phyloP scores from a whole-genome alignment of 2,113 vertebrate species.

The Chaetops frenatus region DNA sequence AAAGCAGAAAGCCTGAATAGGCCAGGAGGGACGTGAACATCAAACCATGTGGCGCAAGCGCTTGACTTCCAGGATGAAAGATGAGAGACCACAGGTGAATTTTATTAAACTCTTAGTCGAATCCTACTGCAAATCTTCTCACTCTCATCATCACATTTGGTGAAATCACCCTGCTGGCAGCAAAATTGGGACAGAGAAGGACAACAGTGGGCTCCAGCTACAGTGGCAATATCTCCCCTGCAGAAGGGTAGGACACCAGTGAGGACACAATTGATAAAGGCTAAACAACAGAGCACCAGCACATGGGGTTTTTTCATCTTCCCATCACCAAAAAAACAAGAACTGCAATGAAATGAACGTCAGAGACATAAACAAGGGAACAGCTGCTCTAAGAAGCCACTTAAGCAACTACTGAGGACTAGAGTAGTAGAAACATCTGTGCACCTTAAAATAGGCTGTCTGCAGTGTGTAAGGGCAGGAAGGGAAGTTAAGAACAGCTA shows the following conservation, averaged over 20 bases:
- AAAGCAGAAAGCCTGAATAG: neutral
- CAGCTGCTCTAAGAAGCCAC: constrained; percentile 30
- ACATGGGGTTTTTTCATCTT: neutral
- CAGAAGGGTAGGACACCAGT: neutral
- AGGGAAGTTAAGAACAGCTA: neutral
- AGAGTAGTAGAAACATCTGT: constrained; percentile 34
- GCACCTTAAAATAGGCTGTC: constrained; percentile 38
- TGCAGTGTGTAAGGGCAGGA: neutral
- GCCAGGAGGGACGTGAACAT: neutral
- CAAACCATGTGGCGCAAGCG: neutral
- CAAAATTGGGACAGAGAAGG: neutral
- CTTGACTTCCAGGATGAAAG: neutral
- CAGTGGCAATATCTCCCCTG: neutral
- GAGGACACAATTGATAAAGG: neutral
- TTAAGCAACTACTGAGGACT: neutral
- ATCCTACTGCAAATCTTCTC: neutral
- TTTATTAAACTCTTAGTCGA: neutral
- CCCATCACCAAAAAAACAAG: neutral
- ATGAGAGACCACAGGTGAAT: neutral
- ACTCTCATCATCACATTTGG: neutral
- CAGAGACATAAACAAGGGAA: constrained; percentile 25
- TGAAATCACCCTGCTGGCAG: neutral
- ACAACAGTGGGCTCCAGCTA: neutral
- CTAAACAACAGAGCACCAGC: neutral
- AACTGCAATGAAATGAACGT: neutral